These are phyloP conservation scores for Acleris holmiana DNA, from an alignment of 2,888 invertebrate genomes.

Conservation along the genomic window DNA sequence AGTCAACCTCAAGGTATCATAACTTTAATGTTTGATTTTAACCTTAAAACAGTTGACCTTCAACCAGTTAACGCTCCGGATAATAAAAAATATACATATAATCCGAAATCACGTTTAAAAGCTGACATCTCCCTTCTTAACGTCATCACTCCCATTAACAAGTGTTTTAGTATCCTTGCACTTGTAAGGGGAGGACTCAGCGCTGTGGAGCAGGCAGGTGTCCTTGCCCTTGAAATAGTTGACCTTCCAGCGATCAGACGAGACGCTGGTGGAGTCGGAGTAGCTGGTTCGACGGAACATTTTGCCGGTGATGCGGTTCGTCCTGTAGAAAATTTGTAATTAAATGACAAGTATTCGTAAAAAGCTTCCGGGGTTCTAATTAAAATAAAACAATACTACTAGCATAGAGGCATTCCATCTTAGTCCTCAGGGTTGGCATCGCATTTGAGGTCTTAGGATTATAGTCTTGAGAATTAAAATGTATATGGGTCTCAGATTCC, in stretches of 20 bases:
- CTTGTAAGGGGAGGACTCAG: constrained; percentile 50
- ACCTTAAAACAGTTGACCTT: constrained; percentile 52
- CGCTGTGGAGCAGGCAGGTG: constrained; percentile 47
- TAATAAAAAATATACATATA: too few species aligned
- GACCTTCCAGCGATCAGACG: constrained; percentile 58
- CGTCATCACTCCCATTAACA: constrained; percentile 45
- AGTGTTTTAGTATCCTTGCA: constrained; percentile 57
- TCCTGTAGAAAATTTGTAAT: constrained; percentile 26
- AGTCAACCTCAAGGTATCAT: too few species aligned
- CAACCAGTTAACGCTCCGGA: constrained; percentile 48
- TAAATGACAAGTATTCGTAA: too few species aligned
- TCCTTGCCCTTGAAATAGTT: constrained; percentile 53
- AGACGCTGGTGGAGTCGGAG: constrained; percentile 58
- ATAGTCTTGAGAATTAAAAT: too few species aligned
- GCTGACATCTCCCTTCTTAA: constrained; percentile 24
- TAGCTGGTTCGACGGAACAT: constrained; percentile 40
- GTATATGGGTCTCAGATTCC: too few species aligned
- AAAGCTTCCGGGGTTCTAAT: too few species aligned
- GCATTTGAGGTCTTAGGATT: too few species aligned
- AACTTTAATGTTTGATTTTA: too few species aligned
- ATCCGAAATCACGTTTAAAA: constrained; percentile 7
- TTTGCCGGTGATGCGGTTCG: constrained; percentile 51
- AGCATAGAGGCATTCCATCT: too few species aligned
- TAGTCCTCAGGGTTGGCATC: too few species aligned
- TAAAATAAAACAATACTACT: too few species aligned